phyloP scores from a whole-genome alignment of 2,888 invertebrate genomes.

The Eumacrocentrus americanus region DNA sequence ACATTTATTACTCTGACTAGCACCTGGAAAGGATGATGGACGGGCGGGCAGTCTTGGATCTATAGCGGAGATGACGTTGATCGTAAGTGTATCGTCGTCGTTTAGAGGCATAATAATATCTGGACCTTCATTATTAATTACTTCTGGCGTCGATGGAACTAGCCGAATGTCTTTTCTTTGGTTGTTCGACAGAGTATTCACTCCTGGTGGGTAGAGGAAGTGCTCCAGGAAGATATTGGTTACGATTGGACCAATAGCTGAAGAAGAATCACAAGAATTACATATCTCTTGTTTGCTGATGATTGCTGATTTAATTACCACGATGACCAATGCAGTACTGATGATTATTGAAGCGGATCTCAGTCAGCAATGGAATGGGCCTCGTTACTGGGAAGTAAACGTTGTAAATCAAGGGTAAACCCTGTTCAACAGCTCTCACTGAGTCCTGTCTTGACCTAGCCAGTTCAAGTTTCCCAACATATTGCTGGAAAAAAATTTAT shows the following conservation, averaged over 20 bases:
- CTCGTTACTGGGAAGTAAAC: constrained; percentile 50
- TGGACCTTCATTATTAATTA: not conserved
- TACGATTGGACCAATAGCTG: constrained; percentile 47
- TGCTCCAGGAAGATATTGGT: constrained; percentile 58
- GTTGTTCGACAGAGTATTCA: constrained; percentile 18
- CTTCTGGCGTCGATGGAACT: constrained; percentile 11
- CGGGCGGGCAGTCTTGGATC: not conserved
- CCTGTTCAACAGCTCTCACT: constrained; percentile 41
- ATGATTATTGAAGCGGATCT: constrained; percentile 46
- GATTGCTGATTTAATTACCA: constrained; percentile 37
- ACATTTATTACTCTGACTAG: constrained; percentile 29
- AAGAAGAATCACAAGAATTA: constrained; percentile 25
- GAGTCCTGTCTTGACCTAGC: constrained; percentile 46
- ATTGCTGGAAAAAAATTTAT: constrained; percentile 41
- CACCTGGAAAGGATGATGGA: not conserved
- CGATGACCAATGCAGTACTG: constrained; percentile 47
- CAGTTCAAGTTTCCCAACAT: constrained; percentile 52
- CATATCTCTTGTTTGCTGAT: no score
- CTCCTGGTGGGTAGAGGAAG: constrained; percentile 50
- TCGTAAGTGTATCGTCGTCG: not conserved
- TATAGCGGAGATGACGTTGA: not conserved
- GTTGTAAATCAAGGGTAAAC: constrained; percentile 47
- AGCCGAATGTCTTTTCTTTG: not conserved
- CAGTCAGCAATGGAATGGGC: constrained; percentile 50
- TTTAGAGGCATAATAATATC: not conserved